Evolutionary conservation across 2,888 invertebrate species (phyloP), one percentile per base, ranked within the genome.

Genomic region (Stegophylla sp.): DNA sequence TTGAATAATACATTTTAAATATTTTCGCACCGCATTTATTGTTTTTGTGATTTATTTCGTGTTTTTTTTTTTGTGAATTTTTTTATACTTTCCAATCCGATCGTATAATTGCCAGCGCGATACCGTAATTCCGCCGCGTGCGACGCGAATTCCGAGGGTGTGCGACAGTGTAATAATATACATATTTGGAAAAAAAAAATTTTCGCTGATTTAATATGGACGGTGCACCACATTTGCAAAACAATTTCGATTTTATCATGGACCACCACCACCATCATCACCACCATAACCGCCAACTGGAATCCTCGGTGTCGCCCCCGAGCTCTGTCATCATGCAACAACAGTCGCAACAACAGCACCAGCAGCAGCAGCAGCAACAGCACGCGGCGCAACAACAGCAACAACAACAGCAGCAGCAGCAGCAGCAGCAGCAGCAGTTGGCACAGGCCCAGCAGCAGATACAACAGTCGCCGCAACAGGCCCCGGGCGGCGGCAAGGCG

Each of bases 301-400:
- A 77, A 5, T 23, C 77, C 28, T 77, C 77, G 43, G 77, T 48
- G 5, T 77, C 77, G 12, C 77, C 77, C 20, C 77, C 77, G 59
- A 0, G 67, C 7, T 3, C 34, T 26, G 43, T 26, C 13, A 15
- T 23, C 41, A 26, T 76, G 51, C 75, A 76, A 20, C 61, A 74
- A 10, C 34, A 34, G 4, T 3, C 7, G 34, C 34, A 34, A 7
- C 34, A 34, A 7, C 34, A 34, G 34, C 34, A 34, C 34, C 4
- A 5, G 34, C 34, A 34, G 34, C 34, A 34, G 34, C 34, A 34
- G 34, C 34, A 34, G 34, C 34, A 34, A 7, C 72, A 56, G 17
- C 73, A n/a, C n/a, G 34, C 34, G 7, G 34, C 34, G 34, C 34
- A 34, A 7, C 72, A 56, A 10, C 73, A 72, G 17, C 59, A 41